Percentiles rank a stretch among this genome's conserved stretches.
phyloP scores from a whole-genome alignment of 1,140 invertebrate genomes.

The Oreohelix idahoensis region DNA sequence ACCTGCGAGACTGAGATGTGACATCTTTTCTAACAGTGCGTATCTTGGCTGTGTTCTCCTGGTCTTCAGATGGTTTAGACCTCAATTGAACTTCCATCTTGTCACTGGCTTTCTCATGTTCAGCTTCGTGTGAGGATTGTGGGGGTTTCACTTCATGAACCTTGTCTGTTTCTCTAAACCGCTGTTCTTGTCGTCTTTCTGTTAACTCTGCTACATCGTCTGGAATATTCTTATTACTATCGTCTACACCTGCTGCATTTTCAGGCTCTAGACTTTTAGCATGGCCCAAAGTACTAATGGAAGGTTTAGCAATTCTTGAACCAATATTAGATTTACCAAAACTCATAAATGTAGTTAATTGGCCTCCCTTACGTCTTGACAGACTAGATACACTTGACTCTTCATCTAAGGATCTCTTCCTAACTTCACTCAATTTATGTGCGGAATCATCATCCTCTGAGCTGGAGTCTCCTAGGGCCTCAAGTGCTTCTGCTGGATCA shows the following conservation, averaged over 20 bases:
- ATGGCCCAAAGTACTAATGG: not conserved
- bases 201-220: not conserved
- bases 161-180: not conserved
- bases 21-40: not conserved
- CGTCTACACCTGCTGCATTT: too few species aligned
- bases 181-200: not conserved
- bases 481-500: not conserved
- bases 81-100: not conserved
- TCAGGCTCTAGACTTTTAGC: not conserved
- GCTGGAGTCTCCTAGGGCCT: not conserved
- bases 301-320: not conserved
- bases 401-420: not conserved
- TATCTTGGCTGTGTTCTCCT: not conserved
- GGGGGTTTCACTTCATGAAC: not conserved
- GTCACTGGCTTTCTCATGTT: not conserved
- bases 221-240: not conserved
- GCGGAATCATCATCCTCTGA: not conserved
- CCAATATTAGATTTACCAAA: conserved; percentile 5
- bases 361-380: not conserved
- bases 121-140: not conserved
- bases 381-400: not conserved
- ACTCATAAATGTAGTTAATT: not conserved
- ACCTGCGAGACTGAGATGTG: not conserved
- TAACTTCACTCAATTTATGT: not conserved
- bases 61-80: not conserved